phyloP scores from a whole-genome alignment of 2,113 vertebrate genomes.

The Xenopus borealis region DNA sequence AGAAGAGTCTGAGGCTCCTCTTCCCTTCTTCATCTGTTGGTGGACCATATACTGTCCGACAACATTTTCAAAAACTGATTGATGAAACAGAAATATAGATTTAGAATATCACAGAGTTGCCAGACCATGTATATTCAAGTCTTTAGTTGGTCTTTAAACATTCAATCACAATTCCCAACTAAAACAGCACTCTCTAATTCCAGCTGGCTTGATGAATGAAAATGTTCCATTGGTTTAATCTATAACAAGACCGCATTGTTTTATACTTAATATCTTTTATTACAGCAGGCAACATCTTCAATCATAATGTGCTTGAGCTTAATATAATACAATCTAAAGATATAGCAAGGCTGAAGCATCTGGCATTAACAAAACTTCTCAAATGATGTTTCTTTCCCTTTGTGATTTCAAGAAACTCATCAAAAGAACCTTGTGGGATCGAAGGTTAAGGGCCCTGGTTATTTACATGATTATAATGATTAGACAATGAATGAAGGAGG shows the following conservation, averaged over 20 bases:
- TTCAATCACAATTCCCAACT: neutral
- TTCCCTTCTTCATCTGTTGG: too few relatives aligned
- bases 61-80: too few relatives aligned
- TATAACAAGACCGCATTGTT: conserved; percentile 20
- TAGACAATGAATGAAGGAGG: neutral
- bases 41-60: too few relatives aligned
- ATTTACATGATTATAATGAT: neutral
- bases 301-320: conserved; percentile 12
- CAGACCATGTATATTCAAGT: too few relatives aligned
- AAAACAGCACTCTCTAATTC: conserved; percentile 9
- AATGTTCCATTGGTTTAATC: conserved; percentile 12
- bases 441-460: neutral
- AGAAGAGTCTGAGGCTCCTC: too few relatives aligned
- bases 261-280: conserved; percentile 26
- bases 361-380: conserved; percentile 13
- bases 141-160: neutral
- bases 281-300: conserved; percentile 19
- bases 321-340: conserved; percentile 12
- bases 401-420: too few relatives aligned
- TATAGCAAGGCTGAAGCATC: conserved; percentile 5
- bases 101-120: too few relatives aligned
- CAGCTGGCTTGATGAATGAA: conserved; percentile 18
- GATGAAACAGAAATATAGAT: too few relatives aligned
- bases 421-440: neutral
- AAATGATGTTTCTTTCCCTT: conserved; percentile 4